Conservation (phyloP, 2,113 vertebrate genomes). For the Cervus canadensis region DNA sequence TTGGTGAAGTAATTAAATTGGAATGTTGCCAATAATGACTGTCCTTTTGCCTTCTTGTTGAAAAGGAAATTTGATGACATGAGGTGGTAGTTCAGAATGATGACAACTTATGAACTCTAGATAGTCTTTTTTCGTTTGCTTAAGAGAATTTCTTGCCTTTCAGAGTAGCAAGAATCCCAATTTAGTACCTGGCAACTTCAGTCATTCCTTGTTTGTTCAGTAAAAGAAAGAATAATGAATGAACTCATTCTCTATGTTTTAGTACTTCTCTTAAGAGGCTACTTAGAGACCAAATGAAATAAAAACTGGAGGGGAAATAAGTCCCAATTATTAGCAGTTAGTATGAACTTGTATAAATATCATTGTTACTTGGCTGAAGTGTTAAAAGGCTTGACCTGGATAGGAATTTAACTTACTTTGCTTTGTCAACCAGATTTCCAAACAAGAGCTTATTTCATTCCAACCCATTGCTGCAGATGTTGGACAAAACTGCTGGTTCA, state of each 20-base stretch:
- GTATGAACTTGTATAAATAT: slow-evolving; percentile 38
- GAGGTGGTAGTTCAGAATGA: neutral
- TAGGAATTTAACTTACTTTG: slow-evolving; percentile 29
- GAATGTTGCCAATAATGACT: neutral
- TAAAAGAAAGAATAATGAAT: slow-evolving; percentile 42
- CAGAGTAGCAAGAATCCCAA: neutral
- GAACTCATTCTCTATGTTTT: slow-evolving; percentile 41
- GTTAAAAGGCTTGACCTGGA: slow-evolving; percentile 47
- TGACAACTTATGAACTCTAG: neutral
- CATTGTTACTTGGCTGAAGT: slow-evolving; percentile 20
- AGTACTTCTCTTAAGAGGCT: slow-evolving; percentile 46
- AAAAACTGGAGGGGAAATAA: slow-evolving; percentile 43
- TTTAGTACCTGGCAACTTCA: slow-evolving; percentile 44
- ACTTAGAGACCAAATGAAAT: slow-evolving; percentile 42
- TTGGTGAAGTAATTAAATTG: slow-evolving; percentile 6
- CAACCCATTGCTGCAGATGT: neutral
- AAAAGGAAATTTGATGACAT: slow-evolving; percentile 18
- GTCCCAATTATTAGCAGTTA: slow-evolving; percentile 45
- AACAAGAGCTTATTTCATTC: slow-evolving; percentile 39
- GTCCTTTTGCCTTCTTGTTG: neutral
- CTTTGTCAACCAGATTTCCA: slow-evolving; percentile 48
- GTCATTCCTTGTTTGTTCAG: slow-evolving; percentile 38
- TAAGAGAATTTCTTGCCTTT: slow-evolving; percentile 34
- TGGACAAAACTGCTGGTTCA: neutral
- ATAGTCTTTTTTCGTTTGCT: neutral